A percentile compares a stretch with the other conserved stretches of the same genome.
Evolutionary conservation across 2,113 vertebrate species (phyloP).

Genomic region (Chauna torquata): DNA sequence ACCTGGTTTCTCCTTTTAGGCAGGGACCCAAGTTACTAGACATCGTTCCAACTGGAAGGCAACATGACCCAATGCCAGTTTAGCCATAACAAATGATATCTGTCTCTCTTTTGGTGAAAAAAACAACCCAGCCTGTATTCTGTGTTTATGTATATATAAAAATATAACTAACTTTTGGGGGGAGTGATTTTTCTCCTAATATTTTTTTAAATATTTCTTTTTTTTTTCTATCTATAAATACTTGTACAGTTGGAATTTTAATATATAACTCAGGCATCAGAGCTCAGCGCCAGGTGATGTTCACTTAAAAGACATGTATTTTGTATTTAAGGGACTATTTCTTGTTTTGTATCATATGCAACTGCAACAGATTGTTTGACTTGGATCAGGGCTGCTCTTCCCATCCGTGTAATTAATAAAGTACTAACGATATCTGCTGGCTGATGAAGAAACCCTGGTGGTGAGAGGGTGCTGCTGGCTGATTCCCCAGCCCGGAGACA

Average conservation of each 20-base stretch:
- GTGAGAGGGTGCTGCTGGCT: not conserved
- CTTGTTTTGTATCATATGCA: conserved; percentile 28
- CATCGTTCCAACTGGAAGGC: conserved; percentile 20
- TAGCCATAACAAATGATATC: not conserved
- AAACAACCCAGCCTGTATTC: not conserved
- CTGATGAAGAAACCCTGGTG: not conserved
- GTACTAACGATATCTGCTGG: conserved; percentile 40
- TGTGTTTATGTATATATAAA: conserved; percentile 17
- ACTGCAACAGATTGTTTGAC: not conserved
- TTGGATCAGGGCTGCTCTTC: not conserved
- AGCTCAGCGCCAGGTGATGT: not conserved
- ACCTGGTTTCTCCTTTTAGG: not conserved
- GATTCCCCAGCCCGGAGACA: not conserved
- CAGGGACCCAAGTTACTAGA: conserved; percentile 13
- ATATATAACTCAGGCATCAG: conserved; percentile 62
- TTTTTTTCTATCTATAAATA: conserved; percentile 65
- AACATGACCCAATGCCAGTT: not conserved
- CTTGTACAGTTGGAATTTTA: conserved; percentile 74
- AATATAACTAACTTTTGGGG: not conserved
- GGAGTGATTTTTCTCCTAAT: conserved; percentile 24
- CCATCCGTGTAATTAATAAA: conserved; percentile 61
- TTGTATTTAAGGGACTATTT: conserved; percentile 65
- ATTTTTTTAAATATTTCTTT: not conserved
- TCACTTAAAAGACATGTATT: not conserved
- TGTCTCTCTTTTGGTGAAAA: not conserved